Percentiles rank a stretch among this genome's conserved stretches.
These are phyloP conservation scores for Bombus confusus DNA, from an alignment of 1,140 invertebrate species.

Conservation along the genomic window DNA sequence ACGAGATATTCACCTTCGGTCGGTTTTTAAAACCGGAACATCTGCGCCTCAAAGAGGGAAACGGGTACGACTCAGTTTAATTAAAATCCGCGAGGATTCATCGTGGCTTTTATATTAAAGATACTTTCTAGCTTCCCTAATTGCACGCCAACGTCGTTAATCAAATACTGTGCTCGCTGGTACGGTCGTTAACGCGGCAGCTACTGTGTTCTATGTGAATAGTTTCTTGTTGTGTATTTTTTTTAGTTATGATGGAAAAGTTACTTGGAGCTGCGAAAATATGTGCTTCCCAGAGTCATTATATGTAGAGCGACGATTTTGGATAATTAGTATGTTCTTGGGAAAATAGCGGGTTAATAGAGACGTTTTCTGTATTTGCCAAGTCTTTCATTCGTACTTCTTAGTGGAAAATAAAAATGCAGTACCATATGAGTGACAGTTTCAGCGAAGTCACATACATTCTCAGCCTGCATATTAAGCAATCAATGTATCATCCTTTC, in stretches of 20 bases:
- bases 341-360: background rate
- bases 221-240: background rate
- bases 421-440: too few species aligned
- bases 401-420: too few species aligned
- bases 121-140: constrained; percentile 23
- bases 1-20: constrained; percentile 26
- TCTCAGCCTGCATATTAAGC: too few species aligned
- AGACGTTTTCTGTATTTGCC: background rate
- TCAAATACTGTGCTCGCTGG: background rate
- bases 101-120: constrained; percentile 40
- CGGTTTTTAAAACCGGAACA: constrained; percentile 44
- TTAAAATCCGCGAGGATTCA: constrained; percentile 52
- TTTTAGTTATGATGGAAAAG: background rate
- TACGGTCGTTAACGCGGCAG: background rate
- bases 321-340: background rate
- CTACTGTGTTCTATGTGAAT: background rate
- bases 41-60: constrained; percentile 49
- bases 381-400: background rate
- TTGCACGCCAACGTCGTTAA: constrained; percentile 22
- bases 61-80: constrained; percentile 33
- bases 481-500: too few species aligned
- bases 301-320: background rate
- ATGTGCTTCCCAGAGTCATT: too few species aligned
- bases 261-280: background rate
- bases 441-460: too few species aligned